These are phyloP conservation scores for Napeogenes inachia DNA, from an alignment of 2,888 invertebrate species.

Conservation along the genomic window DNA sequence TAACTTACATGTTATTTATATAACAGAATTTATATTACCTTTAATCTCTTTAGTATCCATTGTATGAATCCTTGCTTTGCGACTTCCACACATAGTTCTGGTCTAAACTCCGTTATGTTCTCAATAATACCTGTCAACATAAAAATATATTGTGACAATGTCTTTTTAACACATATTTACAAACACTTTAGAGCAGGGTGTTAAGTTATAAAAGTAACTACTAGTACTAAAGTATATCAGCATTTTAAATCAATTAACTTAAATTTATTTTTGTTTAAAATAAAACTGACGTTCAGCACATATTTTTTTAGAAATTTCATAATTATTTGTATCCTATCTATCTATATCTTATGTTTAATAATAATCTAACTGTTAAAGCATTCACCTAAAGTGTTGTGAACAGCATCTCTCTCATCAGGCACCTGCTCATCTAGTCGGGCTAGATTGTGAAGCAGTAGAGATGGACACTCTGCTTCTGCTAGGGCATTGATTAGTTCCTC, in stretches of 20 bases:
- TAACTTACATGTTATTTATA: background rate
- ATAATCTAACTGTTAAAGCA: background rate
- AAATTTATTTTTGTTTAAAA: no score
- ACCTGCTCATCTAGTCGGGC: conserved; percentile 94
- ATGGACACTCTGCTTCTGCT: conserved; percentile 92
- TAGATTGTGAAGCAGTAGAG: conserved; percentile 93
- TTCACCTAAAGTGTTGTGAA: conserved; percentile 92
- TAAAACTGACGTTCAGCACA: no score
- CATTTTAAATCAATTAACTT: no score
- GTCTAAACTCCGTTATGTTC: conserved; percentile 94
- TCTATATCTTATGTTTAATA: no score
- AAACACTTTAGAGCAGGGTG: no score
- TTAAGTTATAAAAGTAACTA: no score
- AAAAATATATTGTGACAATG: conserved; percentile 1
- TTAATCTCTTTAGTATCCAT: conserved; percentile 94
- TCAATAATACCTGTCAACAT: conserved; percentile 87
- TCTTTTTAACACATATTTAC: no score
- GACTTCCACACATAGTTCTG: conserved; percentile 89
- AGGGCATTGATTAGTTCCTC: conserved; percentile 91
- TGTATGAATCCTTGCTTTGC: conserved; percentile 93
- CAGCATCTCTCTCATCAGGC: conserved; percentile 96
- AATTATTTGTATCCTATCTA: no score
- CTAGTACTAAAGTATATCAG: no score
- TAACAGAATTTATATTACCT: conserved; percentile 60
- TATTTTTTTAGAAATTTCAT: no score